Conservation (phyloP, 2,113 vertebrate species). For the Oreochromis niloticus region DNA sequence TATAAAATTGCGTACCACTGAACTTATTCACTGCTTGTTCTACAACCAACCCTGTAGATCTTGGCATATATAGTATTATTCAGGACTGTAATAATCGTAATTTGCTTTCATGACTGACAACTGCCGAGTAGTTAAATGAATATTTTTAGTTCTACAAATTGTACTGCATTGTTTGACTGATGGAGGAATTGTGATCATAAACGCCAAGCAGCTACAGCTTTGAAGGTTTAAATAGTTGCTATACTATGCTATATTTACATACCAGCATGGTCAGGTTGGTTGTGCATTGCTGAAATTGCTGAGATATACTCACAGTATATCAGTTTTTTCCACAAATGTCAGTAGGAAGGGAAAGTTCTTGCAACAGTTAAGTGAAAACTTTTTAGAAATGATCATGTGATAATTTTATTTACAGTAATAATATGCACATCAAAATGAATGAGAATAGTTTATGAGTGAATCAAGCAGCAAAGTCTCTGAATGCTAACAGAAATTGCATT, state of each 20-base stretch:
- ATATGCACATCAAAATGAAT: slow-evolving; percentile 5
- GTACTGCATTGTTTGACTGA: neutral
- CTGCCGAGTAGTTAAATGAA: neutral
- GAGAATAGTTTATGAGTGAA: neutral
- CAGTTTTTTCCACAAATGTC: neutral
- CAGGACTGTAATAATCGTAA: neutral
- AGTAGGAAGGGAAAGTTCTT: neutral
- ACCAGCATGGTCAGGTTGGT: neutral
- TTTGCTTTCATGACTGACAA: neutral
- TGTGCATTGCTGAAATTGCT: neutral
- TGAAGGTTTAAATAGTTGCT: neutral
- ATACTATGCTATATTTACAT: neutral
- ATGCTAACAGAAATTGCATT: neutral
- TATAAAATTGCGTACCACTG: neutral
- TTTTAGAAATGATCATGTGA: neutral
- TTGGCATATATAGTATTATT: neutral
- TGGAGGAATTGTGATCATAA: neutral
- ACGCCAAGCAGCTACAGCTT: neutral
- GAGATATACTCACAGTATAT: neutral
- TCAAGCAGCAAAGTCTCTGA: neutral
- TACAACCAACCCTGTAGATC: neutral
- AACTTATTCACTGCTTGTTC: neutral
- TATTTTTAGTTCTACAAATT: neutral
- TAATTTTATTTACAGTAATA: neutral
- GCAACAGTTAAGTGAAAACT: neutral